Evolutionary conservation across 2,113 vertebrate species (phyloP).

Genomic region (Pimephales promelas): DNA sequence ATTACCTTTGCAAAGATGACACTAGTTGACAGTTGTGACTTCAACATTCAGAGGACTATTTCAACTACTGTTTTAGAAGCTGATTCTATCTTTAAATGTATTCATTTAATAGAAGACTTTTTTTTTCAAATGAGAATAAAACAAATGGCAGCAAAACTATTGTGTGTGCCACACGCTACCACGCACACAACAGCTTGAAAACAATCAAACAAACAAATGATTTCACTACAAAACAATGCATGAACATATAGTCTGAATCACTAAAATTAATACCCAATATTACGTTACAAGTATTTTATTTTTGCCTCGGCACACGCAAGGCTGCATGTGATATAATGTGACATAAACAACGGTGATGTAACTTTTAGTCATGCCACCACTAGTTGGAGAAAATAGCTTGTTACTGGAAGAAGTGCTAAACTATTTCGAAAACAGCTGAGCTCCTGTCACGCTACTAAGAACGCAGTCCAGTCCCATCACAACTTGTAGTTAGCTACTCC

Average conservation of each 20-base stretch:
- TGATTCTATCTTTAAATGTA: background rate
- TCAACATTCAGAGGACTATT: background rate
- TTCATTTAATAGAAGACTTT: background rate
- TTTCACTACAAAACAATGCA: background rate
- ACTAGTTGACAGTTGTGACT: background rate
- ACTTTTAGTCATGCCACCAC: slow-evolving; percentile 10
- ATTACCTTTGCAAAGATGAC: background rate
- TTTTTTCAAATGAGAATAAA: background rate
- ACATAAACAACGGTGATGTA: background rate
- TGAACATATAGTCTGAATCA: background rate
- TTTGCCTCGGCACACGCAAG: background rate
- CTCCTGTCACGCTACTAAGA: background rate
- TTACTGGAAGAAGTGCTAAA: background rate
- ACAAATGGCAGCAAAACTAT: background rate
- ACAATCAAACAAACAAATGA: too few relatives aligned
- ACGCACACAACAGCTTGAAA: too few relatives aligned
- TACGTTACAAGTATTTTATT: background rate
- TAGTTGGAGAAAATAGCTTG: slow-evolving; percentile 10
- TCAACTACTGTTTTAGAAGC: background rate
- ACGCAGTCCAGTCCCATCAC: background rate
- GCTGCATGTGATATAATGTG: background rate
- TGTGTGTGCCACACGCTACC: background rate
- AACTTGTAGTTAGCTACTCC: slow-evolving; percentile 5
- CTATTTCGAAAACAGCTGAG: slow-evolving; percentile 2
- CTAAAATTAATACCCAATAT: background rate